These are phyloP conservation scores for Pavo muticus DNA, from an alignment of 2,113 vertebrate species.

Conservation along the genomic window DNA sequence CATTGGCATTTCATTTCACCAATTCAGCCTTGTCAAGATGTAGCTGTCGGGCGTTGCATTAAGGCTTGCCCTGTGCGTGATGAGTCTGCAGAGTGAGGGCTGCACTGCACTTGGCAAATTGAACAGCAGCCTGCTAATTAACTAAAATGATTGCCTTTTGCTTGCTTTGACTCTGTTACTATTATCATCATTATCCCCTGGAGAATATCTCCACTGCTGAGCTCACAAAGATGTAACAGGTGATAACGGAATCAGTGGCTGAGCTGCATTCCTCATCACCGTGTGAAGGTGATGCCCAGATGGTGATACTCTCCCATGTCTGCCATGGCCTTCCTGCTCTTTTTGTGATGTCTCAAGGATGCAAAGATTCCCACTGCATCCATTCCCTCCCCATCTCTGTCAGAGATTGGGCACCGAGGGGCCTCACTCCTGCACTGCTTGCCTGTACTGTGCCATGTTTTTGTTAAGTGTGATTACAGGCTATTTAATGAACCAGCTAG, in stretches of 20 bases:
- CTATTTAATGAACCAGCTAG: background rate
- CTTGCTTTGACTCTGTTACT: fast-evolving
- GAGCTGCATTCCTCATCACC: fast-evolving
- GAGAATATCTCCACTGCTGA: background rate
- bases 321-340: background rate
- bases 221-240: background rate
- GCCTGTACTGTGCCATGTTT: background rate
- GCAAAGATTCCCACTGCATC: background rate
- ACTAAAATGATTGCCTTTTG: background rate
- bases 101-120: background rate
- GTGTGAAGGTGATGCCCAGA: background rate
- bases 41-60: fast-evolving
- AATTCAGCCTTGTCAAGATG: background rate
- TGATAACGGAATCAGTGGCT: background rate
- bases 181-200: background rate
- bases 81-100: background rate
- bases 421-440: background rate
- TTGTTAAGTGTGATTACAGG: fast-evolving
- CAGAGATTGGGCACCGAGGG: background rate
- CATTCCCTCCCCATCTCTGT: background rate
- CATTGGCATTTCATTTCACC: fast-evolving
- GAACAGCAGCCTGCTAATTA: background rate
- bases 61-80: background rate
- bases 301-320: background rate
- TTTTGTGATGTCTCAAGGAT: background rate